These are phyloP conservation scores for Acleris emargana DNA, from an alignment of 2,888 invertebrate genomes.

Conservation along the genomic window DNA sequence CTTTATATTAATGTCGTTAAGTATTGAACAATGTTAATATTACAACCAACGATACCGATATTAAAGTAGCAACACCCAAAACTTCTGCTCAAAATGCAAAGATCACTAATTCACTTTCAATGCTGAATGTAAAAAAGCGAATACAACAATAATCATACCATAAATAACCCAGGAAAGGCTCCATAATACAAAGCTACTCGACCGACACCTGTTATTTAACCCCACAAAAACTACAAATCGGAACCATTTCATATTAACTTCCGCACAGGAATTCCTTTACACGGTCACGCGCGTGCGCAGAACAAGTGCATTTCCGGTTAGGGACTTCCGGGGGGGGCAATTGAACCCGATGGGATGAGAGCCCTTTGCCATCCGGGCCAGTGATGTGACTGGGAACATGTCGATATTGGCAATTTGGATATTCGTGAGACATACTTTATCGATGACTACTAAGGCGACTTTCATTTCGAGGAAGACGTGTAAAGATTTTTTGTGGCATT, in stretches of 20 bases:
- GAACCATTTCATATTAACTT: slow-evolving; percentile 22
- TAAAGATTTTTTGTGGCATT: too few relatives aligned
- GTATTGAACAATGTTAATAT: too few relatives aligned
- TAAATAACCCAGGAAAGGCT: not conserved
- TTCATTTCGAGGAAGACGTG: too few relatives aligned
- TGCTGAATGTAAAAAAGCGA: too few relatives aligned
- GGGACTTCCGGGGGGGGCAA: slow-evolving; percentile 35
- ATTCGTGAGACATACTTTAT: too few relatives aligned
- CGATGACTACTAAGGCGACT: too few relatives aligned
- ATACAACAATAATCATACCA: not conserved
- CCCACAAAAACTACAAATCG: slow-evolving; percentile 16
- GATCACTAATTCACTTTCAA: too few relatives aligned
- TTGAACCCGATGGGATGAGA: slow-evolving; percentile 27
- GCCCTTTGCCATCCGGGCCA: slow-evolving; percentile 36
- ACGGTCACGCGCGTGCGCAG: slow-evolving; percentile 25
- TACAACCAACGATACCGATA: too few relatives aligned
- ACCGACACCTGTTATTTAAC: slow-evolving; percentile 11
- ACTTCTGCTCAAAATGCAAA: too few relatives aligned
- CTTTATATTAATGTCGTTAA: too few relatives aligned
- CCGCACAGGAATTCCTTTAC: slow-evolving; percentile 21
- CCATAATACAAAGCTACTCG: not conserved
- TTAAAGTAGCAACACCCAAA: too few relatives aligned
- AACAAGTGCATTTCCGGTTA: slow-evolving; percentile 35
- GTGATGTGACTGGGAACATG: slow-evolving; percentile 18
- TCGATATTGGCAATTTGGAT: not conserved